These are phyloP conservation scores for Chrysolina haemoptera DNA, from an alignment of 2,888 invertebrate species.

Conservation along the genomic window DNA sequence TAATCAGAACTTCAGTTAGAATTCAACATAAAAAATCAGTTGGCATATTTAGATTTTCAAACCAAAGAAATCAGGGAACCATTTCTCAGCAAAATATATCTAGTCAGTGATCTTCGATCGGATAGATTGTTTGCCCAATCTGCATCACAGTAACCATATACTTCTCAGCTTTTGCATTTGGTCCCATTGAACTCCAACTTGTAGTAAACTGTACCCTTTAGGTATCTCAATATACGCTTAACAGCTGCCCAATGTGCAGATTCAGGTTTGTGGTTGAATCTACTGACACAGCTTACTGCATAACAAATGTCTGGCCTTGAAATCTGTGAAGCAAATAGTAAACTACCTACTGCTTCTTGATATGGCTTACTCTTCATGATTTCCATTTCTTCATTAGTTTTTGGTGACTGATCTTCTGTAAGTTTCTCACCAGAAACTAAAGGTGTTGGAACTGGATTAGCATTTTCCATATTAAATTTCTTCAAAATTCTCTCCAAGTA, in stretches of 20 bases:
- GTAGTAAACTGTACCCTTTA: slow-evolving; percentile 28
- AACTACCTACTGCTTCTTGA: slow-evolving; percentile 40
- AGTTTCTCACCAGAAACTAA: slow-evolving; percentile 25
- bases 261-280: slow-evolving; percentile 27
- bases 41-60: too few relatives aligned
- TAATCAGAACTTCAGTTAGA: not conserved
- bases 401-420: slow-evolving; percentile 21
- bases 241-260: slow-evolving; percentile 28
- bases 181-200: slow-evolving; percentile 3
- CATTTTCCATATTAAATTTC: slow-evolving; percentile 20
- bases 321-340: slow-evolving; percentile 29
- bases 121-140: slow-evolving; percentile 32
- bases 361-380: slow-evolving; percentile 13
- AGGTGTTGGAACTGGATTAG: slow-evolving; percentile 33
- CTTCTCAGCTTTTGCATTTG: not conserved
- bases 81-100: slow-evolving; percentile 32
- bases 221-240: slow-evolving; percentile 34
- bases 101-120: slow-evolving; percentile 29
- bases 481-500: slow-evolving; percentile 26
- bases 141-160: slow-evolving; percentile 33
- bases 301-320: slow-evolving; percentile 36
- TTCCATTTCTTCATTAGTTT: slow-evolving; percentile 3
- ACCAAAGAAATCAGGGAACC: slow-evolving; percentile 19
- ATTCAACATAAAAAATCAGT: not conserved
- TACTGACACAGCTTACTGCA: slow-evolving; percentile 26